Percentiles rank a stretch among this genome's conserved stretches.
Evolutionary conservation across 2,888 invertebrate genomes (phyloP).

Genomic region (Timema cristinae): DNA sequence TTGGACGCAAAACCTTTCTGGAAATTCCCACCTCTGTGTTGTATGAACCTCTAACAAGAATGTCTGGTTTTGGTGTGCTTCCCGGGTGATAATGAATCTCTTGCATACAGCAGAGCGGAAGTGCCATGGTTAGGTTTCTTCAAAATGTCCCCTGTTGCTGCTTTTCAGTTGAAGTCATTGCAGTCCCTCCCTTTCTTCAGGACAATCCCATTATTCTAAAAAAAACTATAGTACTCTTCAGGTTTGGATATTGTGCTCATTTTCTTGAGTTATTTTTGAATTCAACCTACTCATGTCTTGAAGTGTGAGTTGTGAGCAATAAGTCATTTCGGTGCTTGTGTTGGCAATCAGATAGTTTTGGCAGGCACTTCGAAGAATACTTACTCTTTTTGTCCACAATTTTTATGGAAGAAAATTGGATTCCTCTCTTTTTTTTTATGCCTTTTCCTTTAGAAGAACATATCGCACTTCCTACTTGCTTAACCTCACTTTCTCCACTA

Average conservation of each 20-base stretch:
- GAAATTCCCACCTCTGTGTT: not conserved
- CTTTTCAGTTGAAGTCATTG: not conserved
- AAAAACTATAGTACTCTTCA: not conserved
- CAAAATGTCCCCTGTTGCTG: not conserved
- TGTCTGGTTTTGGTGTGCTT: not conserved
- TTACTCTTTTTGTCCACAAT: not conserved
- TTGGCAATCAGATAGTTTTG: constrained; percentile 2
- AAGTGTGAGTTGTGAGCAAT: constrained; percentile 5
- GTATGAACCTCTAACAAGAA: not conserved
- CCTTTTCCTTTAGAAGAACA: not conserved
- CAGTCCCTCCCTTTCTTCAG: not conserved
- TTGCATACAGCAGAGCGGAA: not conserved
- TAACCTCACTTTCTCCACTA: not conserved
- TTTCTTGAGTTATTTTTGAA: not conserved
- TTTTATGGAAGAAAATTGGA: not conserved
- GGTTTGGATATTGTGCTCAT: constrained; percentile 8
- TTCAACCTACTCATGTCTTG: not conserved
- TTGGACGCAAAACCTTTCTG: not conserved
- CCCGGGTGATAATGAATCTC: not conserved
- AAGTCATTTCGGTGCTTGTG: not conserved
- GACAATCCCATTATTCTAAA: not conserved
- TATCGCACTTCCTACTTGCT: not conserved
- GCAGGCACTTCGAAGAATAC: constrained; percentile 5
- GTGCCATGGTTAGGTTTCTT: constrained; percentile 6
- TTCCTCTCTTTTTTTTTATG: not conserved